Evolutionary conservation across 2,888 invertebrate species (phyloP).

Genomic region (Scrobipalpa costella): DNA sequence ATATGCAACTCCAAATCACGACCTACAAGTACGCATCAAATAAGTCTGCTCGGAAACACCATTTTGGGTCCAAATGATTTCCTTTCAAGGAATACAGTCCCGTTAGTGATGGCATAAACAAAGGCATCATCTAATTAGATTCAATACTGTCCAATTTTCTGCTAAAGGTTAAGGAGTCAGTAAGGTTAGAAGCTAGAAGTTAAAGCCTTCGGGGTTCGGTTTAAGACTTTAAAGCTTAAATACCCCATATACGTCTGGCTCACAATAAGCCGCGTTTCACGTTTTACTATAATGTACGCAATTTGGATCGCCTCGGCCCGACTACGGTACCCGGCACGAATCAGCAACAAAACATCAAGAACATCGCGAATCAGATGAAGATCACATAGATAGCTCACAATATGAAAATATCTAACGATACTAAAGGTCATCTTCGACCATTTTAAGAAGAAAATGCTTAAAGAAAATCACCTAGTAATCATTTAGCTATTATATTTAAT

Average conservation of each 20-base stretch:
- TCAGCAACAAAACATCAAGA: conserved; percentile 24
- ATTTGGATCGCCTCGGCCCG: conserved; percentile 48
- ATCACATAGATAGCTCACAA: conserved; percentile 18
- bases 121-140: conserved; percentile 51
- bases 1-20: conserved; percentile 19
- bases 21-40: conserved; percentile 16
- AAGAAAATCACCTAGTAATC: conserved; percentile 34
- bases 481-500: conserved; percentile 48
- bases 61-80: conserved; percentile 27
- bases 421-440: conserved; percentile 29
- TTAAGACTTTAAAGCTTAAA: conserved; percentile 48
- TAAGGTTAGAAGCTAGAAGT: conserved; percentile 42
- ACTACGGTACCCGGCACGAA: conserved; percentile 24
- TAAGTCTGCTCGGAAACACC: conserved; percentile 19
- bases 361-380: conserved; percentile 18
- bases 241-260: conserved; percentile 62
- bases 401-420: conserved; percentile 28
- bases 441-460: conserved; percentile 30
- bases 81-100: conserved; percentile 27
- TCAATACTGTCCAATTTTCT: conserved; percentile 58
- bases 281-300: conserved; percentile 60
- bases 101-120: conserved; percentile 35
- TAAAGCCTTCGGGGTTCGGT: conserved; percentile 47
- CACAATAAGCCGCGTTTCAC: conserved; percentile 62
- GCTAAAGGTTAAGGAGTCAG: conserved; percentile 50